phyloP scores from a whole-genome alignment of 2,113 vertebrate genomes.

The Todiramphus chloris region DNA sequence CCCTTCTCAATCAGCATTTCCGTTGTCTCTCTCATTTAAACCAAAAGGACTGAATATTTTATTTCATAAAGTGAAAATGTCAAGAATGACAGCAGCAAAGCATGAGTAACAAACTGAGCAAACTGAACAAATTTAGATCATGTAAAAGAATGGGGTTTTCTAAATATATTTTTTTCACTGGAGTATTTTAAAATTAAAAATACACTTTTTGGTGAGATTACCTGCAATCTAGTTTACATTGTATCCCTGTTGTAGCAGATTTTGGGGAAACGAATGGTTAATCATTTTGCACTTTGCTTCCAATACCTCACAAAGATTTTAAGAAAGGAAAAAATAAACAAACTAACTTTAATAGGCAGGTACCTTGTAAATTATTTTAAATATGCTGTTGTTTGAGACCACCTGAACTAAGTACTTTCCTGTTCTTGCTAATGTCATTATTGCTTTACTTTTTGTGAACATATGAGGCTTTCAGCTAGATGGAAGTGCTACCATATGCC shows the following conservation, averaged over 20 bases:
- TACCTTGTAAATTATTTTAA: constrained; percentile 31
- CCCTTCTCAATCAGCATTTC: not conserved
- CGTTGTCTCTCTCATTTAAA: not conserved
- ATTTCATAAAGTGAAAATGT: not conserved
- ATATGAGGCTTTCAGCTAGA: not conserved
- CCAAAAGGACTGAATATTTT: not conserved
- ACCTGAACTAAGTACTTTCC: not conserved
- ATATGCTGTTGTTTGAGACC: not conserved
- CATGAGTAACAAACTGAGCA: constrained; percentile 28
- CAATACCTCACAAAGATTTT: constrained; percentile 9
- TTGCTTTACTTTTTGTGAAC: constrained; percentile 9
- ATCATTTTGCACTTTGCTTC: constrained; percentile 25
- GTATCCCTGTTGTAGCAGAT: not conserved
- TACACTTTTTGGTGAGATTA: not conserved
- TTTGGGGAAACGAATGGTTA: not conserved
- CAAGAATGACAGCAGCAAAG: not conserved
- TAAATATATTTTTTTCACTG: not conserved
- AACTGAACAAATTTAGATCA: constrained; percentile 31
- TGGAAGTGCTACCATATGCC: not conserved
- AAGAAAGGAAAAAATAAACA: not conserved
- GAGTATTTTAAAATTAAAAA: not conserved
- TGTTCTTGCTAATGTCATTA: not conserved
- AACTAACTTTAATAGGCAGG: not conserved
- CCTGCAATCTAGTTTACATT: not conserved
- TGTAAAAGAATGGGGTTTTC: not conserved